Conservation (phyloP, 2,113 vertebrate species). For the Mobula birostris region DNA sequence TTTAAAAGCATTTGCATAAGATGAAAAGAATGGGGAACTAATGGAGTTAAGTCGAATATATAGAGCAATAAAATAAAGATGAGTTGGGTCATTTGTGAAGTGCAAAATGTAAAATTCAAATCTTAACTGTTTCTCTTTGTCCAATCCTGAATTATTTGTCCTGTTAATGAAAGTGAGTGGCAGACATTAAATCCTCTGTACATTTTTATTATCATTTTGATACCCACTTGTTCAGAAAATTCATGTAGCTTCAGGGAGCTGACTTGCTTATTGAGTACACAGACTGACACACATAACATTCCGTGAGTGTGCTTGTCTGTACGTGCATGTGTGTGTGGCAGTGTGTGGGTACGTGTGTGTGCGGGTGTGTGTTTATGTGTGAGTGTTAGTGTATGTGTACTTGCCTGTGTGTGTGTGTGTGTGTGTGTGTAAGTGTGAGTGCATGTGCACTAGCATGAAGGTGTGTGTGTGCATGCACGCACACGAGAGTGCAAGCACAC, state of each 20-base stretch:
- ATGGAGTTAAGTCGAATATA: slow-evolving; percentile 11
- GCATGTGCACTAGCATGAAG: too few relatives aligned
- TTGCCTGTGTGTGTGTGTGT: neutral
- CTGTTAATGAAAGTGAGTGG: neutral
- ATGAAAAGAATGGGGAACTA: slow-evolving; percentile 26
- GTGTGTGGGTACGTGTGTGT: too few relatives aligned
- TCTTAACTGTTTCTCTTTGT: slow-evolving; percentile 14
- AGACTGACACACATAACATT: neutral
- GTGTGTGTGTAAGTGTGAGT: too few relatives aligned
- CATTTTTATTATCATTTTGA: neutral
- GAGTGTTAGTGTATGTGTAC: neutral
- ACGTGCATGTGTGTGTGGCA: too few relatives aligned
- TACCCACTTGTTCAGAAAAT: neutral
- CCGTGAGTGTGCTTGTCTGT: neutral
- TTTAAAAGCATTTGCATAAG: slow-evolving; percentile 18
- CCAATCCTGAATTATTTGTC: neutral
- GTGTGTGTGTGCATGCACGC: too few relatives aligned
- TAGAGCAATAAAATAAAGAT: slow-evolving; percentile 17
- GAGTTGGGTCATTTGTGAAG: slow-evolving; percentile 22
- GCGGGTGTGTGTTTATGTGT: too few relatives aligned
- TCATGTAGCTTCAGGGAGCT: neutral
- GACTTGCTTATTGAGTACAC: neutral
- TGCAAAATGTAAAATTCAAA: slow-evolving; percentile 22
- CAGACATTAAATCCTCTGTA: neutral
- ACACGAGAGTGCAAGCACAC: too few relatives aligned